Conservation (phyloP, 1,140 invertebrate species). For the Sinella curviseta region DNA sequence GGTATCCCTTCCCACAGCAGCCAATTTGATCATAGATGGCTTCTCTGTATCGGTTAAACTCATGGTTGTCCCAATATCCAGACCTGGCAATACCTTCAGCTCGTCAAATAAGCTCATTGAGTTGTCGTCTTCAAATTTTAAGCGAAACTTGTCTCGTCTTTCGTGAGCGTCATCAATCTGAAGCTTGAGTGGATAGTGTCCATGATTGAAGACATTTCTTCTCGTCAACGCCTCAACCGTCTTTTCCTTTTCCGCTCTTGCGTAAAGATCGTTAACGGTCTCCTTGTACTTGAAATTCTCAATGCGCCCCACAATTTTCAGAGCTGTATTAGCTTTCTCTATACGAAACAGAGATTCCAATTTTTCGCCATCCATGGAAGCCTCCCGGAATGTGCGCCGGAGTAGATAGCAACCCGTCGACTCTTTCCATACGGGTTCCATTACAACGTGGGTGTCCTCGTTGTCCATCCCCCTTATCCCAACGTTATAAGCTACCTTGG, state of each 20-base stretch:
- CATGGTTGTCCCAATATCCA: background rate
- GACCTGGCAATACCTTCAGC: background rate
- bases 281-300: background rate
- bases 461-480: background rate
- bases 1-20: background rate
- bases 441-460: background rate
- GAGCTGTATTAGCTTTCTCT: background rate
- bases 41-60: background rate
- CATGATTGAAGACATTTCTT: background rate
- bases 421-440: background rate
- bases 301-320: background rate
- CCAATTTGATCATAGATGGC: background rate
- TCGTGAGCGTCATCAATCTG: background rate
- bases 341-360: background rate
- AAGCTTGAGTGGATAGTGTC: background rate
- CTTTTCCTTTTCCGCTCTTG: background rate
- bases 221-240: background rate
- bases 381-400: background rate
- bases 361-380: background rate
- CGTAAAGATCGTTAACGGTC: background rate
- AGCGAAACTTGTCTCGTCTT: background rate
- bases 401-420: background rate
- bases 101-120: background rate
- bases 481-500: background rate
- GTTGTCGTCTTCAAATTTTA: background rate